Evolutionary conservation across 2,888 invertebrate genomes (phyloP), one percentile per base, ranked within the genome.

Genomic region (Adineta ricciae): DNA sequence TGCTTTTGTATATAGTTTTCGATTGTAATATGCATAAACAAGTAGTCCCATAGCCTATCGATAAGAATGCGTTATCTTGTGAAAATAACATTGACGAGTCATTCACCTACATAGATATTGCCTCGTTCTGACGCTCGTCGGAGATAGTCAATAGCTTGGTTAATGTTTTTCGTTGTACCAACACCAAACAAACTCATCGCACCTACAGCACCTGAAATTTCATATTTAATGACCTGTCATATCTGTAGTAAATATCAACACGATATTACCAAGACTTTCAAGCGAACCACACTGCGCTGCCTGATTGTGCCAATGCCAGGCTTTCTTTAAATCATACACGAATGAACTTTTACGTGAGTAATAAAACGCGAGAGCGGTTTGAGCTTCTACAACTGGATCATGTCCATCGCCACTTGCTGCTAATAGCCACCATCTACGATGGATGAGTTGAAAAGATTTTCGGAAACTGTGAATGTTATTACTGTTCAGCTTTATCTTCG

Each of bases 301-400:
- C 86, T 90, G 89, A 16, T 89, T 89, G 86, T 91, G 90, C 90
- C 90, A 91, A 87, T 90, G 89, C 87, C 89, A 90, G 27, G 90
- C 89, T 85, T 89, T 89, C 46, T 89, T 87, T 24, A 90, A 87
- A 86, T 90, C 88, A 41, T 82, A 86, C 0, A 87, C 86, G 56
- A 86, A 86, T 32, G 87, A 87, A 64, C 85, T 83, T 27, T 84
- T 83, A 56, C 88, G 85, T 21, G 90, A 89, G 87, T 90, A 91
- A 86, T 88, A 90, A 88, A 90, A 88, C 16, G 90, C 91, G 3
- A 91, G 88, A 24, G 88, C 88, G 14, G 89, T 88, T 88, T 90
- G 90, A 8, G 90, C 91, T 86, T 88, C 88, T 16, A 90, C 87
- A 85, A 90, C 89, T 16, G 88, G 89, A 41, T 87, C 87, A 21